Base-by-base conservation (phyloP, 2,797 vertebrate species). In the Staurois parvus region DNA sequence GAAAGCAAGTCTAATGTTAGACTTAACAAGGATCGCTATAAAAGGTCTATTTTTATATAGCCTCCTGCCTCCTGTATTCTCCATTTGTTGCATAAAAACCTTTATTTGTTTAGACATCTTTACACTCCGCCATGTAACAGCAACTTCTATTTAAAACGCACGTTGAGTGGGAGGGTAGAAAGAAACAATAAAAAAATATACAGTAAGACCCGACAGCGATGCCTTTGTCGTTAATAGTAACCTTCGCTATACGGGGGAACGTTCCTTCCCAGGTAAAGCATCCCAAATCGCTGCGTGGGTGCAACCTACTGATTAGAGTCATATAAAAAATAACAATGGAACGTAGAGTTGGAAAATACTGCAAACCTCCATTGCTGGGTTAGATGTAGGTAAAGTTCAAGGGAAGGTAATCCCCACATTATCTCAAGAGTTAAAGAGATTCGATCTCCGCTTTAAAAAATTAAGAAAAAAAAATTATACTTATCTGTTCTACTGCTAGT, bases 141-240 rank as follows among this genome's bases (percentile, higher is more conserved):
- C 19, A 66, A 26, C 28, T 79, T 84, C 34, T 86, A 80, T 84
- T 84, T 64, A 34, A 62, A 56, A 48, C 80, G 75, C 76, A 15
- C 12, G 66, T 74, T 87, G 83, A 72, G 83, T 78, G 67, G 52
- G 73, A 78, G 67, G 75, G 42, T 2, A 48, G 7, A 70, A 73
- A 19, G 72, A 48, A 69, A 45, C 83, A 66, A 52, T 17, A 52
- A 4, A 45, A 45, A 52, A 76, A 74, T 72, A 37, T 72, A 66
- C 69, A 66, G 75, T n/a, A 34, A 30, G 69, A 64, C 42, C 34
- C 68, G 21, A 48, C 76, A 26, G 81, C 48, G 24, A 30, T 72
- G 26, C 28, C 70, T 62, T 81, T 84, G 81, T 84, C 12, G 32
- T 9, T 37, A 77, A 76, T 72, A 78, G 15, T 28, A 69, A 52